Base-by-base conservation (phyloP, 2,797 vertebrate species). In the Miichthys miiuy region DNA sequence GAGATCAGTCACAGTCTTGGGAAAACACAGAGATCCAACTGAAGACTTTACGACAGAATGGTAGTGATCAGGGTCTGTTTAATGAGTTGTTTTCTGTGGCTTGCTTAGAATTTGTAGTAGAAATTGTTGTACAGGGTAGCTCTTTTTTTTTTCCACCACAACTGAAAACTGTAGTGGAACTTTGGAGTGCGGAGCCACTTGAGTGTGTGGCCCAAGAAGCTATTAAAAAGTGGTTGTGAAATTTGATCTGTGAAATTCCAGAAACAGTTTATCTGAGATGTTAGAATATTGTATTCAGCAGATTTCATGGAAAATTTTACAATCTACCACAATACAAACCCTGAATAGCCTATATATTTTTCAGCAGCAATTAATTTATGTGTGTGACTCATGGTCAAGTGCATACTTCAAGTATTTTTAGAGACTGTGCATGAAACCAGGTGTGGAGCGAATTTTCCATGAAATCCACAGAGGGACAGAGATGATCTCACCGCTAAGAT, bases 1-100 rank as follows among this genome's bases (percentile, higher is more conserved):
- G 82, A 88, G 84, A 86, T 88, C 84, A 89, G 88, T 87, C 84
- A 64, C 58, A 74, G 75, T 77, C 75, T 77, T 75, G 34, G 73
- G 78, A 86, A 85, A 86, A 90, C 77, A 78, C 68, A 67, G 73
- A 87, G 56, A 89, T 85, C 78, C 71, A 72, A 30, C 52, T 52
- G 52, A 73, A 91, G 81, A 81, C 70, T 48, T 65, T 8, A 58
- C 48, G 78, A 73, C 77, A 75, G 54, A 80, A 75, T n/a, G 23
- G 67, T 25, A 75, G 27, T 14, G 44, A 80, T 75, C 64, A 60
- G 12, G 20, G 18, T 65, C 64, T 66, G 21, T 72, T 58, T 62
- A 75, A 78, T 68, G 69, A 42, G 23, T 50, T 70, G 34, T 18
- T 23, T 58, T n/a, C 42, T 21, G 17, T 42, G 12, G 18, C 23